phyloP scores from a whole-genome alignment of 2,113 vertebrate species.

The Mesitornis unicolor region DNA sequence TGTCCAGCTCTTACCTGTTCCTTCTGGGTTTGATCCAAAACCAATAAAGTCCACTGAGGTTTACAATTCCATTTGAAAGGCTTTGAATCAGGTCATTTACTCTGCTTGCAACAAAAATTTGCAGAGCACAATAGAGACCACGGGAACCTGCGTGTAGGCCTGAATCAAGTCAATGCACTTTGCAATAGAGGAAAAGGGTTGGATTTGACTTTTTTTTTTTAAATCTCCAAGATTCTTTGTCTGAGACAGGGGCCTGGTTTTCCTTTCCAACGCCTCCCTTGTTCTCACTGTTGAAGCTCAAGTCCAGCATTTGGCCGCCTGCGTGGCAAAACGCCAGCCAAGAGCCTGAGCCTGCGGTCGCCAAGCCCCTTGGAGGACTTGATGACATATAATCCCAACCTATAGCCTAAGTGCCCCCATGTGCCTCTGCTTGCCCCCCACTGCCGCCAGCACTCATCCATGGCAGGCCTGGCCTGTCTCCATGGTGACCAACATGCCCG shows the following conservation, averaged over 20 bases:
- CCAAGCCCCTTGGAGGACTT: background rate
- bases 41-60: background rate
- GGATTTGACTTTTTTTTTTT: background rate
- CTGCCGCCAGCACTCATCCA: constrained; percentile 48
- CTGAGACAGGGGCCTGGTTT: background rate
- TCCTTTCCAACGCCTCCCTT: background rate
- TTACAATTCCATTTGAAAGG: background rate
- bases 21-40: constrained; percentile 33
- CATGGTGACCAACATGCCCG: constrained; percentile 66
- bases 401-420: constrained; percentile 7
- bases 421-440: background rate
- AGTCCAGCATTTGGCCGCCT: background rate
- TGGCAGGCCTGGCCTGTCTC: constrained; percentile 73
- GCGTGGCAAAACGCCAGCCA: background rate
- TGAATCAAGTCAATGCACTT: background rate
- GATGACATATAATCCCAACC: constrained; percentile 1
- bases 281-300: background rate
- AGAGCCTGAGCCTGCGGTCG: background rate
- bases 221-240: constrained; percentile 25
- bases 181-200: background rate
- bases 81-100: constrained; percentile 1
- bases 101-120: background rate
- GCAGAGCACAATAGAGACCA: background rate
- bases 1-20: constrained; percentile 12
- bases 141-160: background rate